Evolutionary conservation across 2,888 invertebrate genomes (phyloP).

Genomic region (Galerucella pusilla): DNA sequence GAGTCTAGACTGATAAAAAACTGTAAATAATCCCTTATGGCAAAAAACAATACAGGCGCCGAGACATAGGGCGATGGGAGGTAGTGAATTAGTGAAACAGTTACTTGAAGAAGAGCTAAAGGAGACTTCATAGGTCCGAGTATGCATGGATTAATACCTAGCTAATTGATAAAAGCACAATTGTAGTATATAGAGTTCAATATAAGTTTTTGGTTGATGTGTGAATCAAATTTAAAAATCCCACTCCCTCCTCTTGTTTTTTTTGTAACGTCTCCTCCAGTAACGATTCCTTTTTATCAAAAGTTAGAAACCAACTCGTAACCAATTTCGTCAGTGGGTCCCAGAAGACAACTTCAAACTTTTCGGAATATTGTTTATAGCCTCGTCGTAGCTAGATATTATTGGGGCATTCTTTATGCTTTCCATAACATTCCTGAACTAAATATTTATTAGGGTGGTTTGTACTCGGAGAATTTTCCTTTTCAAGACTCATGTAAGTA

Average conservation of each 20-base stretch:
- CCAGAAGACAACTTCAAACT: slow-evolving; percentile 49
- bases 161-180: neutral
- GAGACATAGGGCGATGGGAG: no score
- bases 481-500: neutral
- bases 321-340: slow-evolving; percentile 52
- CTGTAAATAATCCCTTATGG: no score
- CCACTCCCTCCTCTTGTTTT: neutral
- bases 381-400: slow-evolving; percentile 40
- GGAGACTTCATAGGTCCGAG: no score
- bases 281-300: slow-evolving; percentile 47
- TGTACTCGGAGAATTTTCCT: neutral
- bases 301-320: slow-evolving; percentile 51
- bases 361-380: slow-evolving; percentile 54
- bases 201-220: neutral
- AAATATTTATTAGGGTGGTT: slow-evolving; percentile 13
- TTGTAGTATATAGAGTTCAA: no score
- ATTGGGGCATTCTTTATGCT: slow-evolving; percentile 37
- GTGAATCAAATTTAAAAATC: neutral
- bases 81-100: no score
- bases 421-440: slow-evolving; percentile 17
- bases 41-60: no score
- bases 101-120: no score
- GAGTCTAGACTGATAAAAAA: no score
- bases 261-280: neutral
- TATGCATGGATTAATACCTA: neutral